These are phyloP conservation scores for Alcedo quadribrachys DNA, from an alignment of 2,797 vertebrate species.

Conservation along the genomic window DNA sequence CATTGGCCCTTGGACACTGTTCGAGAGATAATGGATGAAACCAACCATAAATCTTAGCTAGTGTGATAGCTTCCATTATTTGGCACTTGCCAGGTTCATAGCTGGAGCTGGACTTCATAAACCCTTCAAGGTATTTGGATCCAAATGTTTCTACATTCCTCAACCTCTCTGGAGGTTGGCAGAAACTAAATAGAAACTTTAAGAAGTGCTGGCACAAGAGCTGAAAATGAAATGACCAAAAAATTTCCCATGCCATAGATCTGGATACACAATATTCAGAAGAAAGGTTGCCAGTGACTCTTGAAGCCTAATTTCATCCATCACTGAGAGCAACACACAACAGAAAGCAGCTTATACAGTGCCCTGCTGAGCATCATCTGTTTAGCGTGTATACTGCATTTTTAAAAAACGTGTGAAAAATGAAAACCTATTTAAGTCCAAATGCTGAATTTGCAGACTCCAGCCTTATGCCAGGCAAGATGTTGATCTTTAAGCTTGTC, in stretches of 20 bases:
- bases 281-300: conserved; percentile 7
- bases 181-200: not conserved
- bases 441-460: conserved; percentile 58
- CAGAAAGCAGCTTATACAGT: conserved; percentile 57
- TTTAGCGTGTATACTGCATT: conserved; percentile 39
- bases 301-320: conserved; percentile 42
- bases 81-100: conserved; percentile 5
- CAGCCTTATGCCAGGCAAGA: conserved; percentile 57
- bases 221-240: not conserved
- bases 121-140: conserved; percentile 6
- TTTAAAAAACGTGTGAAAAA: conserved; percentile 44
- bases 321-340: not conserved
- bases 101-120: conserved; percentile 30
- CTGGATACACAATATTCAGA: not conserved
- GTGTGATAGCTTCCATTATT: not conserved
- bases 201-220: conserved; percentile 23
- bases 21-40: conserved; percentile 3
- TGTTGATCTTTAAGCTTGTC: conserved; percentile 37
- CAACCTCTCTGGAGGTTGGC: conserved; percentile 5
- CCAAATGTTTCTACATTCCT: not conserved
- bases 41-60: not conserved
- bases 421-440: conserved; percentile 52
- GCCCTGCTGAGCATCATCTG: conserved; percentile 73
- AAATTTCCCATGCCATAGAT: not conserved
- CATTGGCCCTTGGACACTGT: not conserved